Conservation (phyloP, 2,888 invertebrate genomes). For the Plebejus melissa region DNA sequence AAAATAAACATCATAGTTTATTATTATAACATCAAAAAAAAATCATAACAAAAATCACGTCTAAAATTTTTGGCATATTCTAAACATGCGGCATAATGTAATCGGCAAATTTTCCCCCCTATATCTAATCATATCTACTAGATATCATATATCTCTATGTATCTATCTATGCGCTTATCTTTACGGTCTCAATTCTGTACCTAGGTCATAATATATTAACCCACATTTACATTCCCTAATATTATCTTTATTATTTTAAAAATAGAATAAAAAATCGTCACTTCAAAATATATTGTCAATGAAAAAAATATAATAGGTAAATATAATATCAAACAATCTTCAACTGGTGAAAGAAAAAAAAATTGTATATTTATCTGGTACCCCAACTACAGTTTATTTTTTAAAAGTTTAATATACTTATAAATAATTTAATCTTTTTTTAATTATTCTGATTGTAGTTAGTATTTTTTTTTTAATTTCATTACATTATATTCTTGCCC, state of each 20-base stretch:
- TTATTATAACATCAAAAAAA: too few relatives aligned
- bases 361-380: too few relatives aligned
- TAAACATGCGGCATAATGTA: not conserved
- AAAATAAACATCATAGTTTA: too few relatives aligned
- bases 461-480: too few relatives aligned
- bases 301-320: not conserved
- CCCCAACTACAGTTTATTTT: too few relatives aligned
- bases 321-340: not conserved
- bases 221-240: slow-evolving; percentile 14
- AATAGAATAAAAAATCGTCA: too few relatives aligned
- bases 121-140: slow-evolving; percentile 18
- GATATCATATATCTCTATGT: slow-evolving; percentile 22
- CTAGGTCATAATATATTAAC: slow-evolving; percentile 24
- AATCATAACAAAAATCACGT: not conserved
- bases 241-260: not conserved
- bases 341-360: too few relatives aligned
- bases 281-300: too few relatives aligned
- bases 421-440: too few relatives aligned
- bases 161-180: slow-evolving; percentile 15
- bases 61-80: not conserved
- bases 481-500: too few relatives aligned
- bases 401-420: too few relatives aligned
- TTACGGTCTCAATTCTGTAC: slow-evolving; percentile 15
- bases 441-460: too few relatives aligned
- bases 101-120: slow-evolving; percentile 12